Percentiles rank a stretch among this genome's conserved stretches.
phyloP scores from a whole-genome alignment of 2,888 invertebrate species.

The Julus scanicus region DNA sequence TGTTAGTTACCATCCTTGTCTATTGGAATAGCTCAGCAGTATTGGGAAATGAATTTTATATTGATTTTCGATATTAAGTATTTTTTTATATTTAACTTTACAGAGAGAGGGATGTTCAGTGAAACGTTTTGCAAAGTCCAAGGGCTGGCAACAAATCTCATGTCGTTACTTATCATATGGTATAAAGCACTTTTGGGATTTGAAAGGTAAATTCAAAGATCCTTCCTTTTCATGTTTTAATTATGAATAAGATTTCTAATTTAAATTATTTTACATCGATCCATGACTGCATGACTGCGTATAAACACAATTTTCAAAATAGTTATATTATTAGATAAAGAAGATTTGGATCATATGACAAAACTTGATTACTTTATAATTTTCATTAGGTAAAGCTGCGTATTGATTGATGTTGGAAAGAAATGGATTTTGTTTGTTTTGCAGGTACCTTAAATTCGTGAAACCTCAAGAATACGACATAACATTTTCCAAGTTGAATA shows the following conservation, averaged over 20 bases:
- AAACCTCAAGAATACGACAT: conserved; percentile 57
- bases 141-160: conserved; percentile 52
- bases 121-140: conserved; percentile 54
- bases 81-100: not conserved
- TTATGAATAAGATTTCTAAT: too few relatives aligned
- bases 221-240: too few relatives aligned
- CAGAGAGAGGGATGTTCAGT: conserved; percentile 47
- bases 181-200: conserved; percentile 54
- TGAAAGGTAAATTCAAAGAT: conserved; percentile 52
- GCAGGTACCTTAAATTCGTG: conserved; percentile 57
- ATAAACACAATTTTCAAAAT: not conserved
- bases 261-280: too few relatives aligned
- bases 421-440: not conserved
- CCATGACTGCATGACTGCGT: not conserved
- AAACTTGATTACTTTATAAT: not conserved
- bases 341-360: not conserved
- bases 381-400: not conserved
- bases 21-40: not conserved
- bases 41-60: not conserved
- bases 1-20: not conserved
- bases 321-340: not conserved
- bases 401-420: not conserved
- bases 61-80: not conserved
- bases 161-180: conserved; percentile 55
- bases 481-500: conserved; percentile 57